Evolutionary conservation across 2,888 invertebrate genomes (phyloP).

Genomic region (Drosophila kambysellisi): DNA sequence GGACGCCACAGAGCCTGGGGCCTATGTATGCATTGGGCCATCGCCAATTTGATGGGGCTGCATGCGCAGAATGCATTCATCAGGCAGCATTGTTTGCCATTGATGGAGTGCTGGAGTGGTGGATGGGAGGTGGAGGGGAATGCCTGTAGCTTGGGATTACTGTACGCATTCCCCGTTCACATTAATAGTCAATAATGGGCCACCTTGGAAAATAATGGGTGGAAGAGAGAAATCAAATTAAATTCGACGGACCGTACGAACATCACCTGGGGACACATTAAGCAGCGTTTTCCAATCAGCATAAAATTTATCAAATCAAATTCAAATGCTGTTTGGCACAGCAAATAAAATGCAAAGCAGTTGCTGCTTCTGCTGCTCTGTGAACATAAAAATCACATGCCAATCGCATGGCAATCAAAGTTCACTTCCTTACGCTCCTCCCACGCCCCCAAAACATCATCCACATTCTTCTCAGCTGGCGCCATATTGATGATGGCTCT

Average conservation of each 20-base stretch:
- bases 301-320: conserved; percentile 81
- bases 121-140: conserved; percentile 10
- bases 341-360: conserved; percentile 69
- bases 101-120: conserved; percentile 43
- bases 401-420: conserved; percentile 68
- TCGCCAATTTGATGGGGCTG: conserved; percentile 68
- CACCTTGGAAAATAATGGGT: conserved; percentile 74
- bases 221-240: conserved; percentile 48
- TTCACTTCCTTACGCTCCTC: neutral
- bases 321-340: conserved; percentile 58
- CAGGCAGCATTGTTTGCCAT: conserved; percentile 73
- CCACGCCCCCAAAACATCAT: neutral
- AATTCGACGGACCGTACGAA: conserved; percentile 31
- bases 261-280: conserved; percentile 73
- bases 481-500: conserved; percentile 64
- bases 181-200: conserved; percentile 77
- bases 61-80: conserved; percentile 71
- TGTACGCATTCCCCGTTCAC: conserved; percentile 68
- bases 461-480: conserved; percentile 8
- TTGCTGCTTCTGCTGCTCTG: conserved; percentile 3
- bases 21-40: conserved; percentile 32
- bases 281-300: conserved; percentile 78
- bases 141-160: conserved; percentile 36
- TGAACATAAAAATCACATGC: conserved; percentile 72
- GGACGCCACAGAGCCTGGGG: conserved; percentile 65